phyloP scores from a whole-genome alignment of 2,113 vertebrate genomes.

The Brachypteracias leptosomus region DNA sequence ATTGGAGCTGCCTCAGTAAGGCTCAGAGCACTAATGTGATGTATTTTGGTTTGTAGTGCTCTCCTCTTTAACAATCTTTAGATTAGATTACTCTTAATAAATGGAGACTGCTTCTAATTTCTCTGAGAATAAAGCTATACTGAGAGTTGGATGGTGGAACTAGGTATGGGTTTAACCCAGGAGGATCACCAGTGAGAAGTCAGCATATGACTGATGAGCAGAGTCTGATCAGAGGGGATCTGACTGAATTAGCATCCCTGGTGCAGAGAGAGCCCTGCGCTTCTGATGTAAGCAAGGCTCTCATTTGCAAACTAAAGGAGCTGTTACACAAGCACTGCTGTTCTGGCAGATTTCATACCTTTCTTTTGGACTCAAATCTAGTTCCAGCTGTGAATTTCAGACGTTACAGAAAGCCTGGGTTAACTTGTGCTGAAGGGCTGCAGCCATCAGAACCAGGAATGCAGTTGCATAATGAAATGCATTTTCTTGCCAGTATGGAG shows the following conservation, averaged over 20 bases:
- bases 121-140: neutral
- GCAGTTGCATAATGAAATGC: neutral
- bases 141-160: neutral
- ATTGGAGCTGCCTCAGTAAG: neutral
- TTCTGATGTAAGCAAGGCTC: neutral
- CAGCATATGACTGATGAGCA: neutral
- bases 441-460: neutral
- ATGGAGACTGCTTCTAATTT: neutral
- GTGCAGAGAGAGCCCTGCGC: neutral
- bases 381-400: neutral
- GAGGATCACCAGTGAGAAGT: neutral
- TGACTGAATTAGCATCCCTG: neutral
- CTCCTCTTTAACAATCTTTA: neutral
- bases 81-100: neutral
- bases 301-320: neutral
- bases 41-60: neutral
- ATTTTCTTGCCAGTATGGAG: neutral
- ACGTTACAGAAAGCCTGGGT: neutral
- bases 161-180: neutral
- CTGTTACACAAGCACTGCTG: neutral
- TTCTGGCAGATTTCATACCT: neutral
- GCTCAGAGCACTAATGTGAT: neutral
- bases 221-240: neutral
- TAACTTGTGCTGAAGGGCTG: neutral
- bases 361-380: neutral